Evolutionary conservation across 1,140 invertebrate genomes (phyloP).

Genomic region (Apis cerana): DNA sequence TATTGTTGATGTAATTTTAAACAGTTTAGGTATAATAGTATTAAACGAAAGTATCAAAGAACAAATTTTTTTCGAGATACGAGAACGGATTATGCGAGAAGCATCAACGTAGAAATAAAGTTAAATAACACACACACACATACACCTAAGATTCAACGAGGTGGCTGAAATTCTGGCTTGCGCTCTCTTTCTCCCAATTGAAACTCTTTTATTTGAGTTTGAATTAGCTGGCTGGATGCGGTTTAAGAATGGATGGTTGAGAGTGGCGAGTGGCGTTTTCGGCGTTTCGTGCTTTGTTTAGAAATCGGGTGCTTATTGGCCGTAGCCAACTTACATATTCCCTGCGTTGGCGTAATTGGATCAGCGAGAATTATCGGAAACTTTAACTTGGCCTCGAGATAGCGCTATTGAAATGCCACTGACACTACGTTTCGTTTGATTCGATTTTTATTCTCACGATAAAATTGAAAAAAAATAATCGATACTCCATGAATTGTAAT

Average conservation of each 20-base stretch:
- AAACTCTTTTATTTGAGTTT: slow-evolving; percentile 73
- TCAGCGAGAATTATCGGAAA: slow-evolving; percentile 68
- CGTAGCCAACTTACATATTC: slow-evolving; percentile 65
- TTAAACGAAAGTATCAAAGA: too few species aligned
- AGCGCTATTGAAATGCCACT: slow-evolving; percentile 37
- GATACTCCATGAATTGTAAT: not conserved
- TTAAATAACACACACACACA: slow-evolving; percentile 19
- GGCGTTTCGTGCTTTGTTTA: slow-evolving; percentile 72
- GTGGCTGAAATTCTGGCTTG: slow-evolving; percentile 11
- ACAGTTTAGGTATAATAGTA: too few species aligned
- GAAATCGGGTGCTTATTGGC: slow-evolving; percentile 67
- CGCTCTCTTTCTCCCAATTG: not conserved
- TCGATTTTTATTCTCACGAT: slow-evolving; percentile 32
- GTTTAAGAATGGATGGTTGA: slow-evolving; percentile 66
- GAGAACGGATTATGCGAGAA: not conserved
- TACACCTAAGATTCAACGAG: slow-evolving; percentile 41
- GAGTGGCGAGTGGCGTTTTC: slow-evolving; percentile 43
- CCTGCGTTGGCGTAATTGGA: slow-evolving; percentile 70
- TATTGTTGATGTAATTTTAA: too few species aligned
- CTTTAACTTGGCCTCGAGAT: slow-evolving; percentile 57
- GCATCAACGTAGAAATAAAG: slow-evolving; percentile 26
- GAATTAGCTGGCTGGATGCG: slow-evolving; percentile 71
- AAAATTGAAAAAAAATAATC: not conserved
- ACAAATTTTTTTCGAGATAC: not conserved
- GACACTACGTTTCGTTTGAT: slow-evolving; percentile 30